phyloP scores from a whole-genome alignment of 30 jellyfish, hydroid and myxozoan genomes.

The Aurelia coerulea region DNA sequence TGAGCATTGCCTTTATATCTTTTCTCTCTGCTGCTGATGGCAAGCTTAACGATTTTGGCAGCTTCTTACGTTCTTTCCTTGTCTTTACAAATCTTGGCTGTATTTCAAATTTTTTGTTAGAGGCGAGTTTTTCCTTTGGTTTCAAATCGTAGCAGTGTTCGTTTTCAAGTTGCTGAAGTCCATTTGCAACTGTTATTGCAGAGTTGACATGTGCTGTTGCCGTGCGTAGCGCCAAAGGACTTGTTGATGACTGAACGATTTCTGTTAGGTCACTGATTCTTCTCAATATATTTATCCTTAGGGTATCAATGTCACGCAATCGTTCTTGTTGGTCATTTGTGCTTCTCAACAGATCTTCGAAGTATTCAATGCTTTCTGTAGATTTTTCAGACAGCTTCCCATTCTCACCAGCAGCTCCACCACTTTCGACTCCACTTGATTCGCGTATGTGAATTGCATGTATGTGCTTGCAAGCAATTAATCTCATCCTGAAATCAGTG shows the following conservation, averaged over 20 bases:
- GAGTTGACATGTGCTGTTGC: too few species aligned
- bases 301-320: too few species aligned
- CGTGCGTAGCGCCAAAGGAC: too few species aligned
- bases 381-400: too few species aligned
- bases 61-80: slow-evolving; percentile 8
- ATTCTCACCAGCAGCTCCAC: too few species aligned
- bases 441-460: background rate
- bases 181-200: slow-evolving; percentile 1
- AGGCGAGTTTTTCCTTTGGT: slow-evolving; percentile 5
- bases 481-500: background rate
- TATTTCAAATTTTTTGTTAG: slow-evolving; percentile 30
- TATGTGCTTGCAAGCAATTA: background rate
- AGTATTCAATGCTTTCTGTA: too few species aligned
- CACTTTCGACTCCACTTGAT: too few species aligned
- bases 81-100: slow-evolving; percentile 41
- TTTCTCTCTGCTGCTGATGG: slow-evolving; percentile 16
- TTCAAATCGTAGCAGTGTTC: slow-evolving; percentile 32
- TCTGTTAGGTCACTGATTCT: too few species aligned
- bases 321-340: too few species aligned
- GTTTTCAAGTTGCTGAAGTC: slow-evolving; percentile 9
- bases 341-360: too few species aligned
- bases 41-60: background rate
- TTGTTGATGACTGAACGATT: too few species aligned
- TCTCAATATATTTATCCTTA: too few species aligned
- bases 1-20: slow-evolving; percentile 5